Percentiles rank a stretch among this genome's conserved stretches.
Evolutionary conservation across 2,888 invertebrate species (phyloP).

Genomic region (Dorcus parallelipipedus): DNA sequence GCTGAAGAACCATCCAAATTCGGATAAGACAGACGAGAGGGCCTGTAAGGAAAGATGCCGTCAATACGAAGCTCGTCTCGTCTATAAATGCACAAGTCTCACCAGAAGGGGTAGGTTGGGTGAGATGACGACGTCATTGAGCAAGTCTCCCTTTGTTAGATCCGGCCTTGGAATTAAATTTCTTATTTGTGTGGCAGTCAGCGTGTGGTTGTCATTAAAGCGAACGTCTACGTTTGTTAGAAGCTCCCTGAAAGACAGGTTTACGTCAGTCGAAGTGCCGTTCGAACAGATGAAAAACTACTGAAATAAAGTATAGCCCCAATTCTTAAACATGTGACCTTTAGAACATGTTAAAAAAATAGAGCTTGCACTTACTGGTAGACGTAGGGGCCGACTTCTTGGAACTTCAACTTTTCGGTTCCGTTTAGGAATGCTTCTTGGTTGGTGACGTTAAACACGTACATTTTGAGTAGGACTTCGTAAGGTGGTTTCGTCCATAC

Average conservation of each 20-base stretch:
- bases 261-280: not conserved
- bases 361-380: constrained; percentile 63
- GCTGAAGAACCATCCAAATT: constrained; percentile 56
- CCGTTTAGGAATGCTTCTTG: constrained; percentile 63
- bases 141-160: constrained; percentile 63
- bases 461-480: constrained; percentile 63
- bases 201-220: constrained; percentile 62
- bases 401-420: constrained; percentile 61
- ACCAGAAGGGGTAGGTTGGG: constrained; percentile 73
- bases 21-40: constrained; percentile 53
- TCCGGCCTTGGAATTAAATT: constrained; percentile 60
- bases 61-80: not conserved
- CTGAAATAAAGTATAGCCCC: not conserved
- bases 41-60: constrained; percentile 50
- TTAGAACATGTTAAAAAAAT: constrained; percentile 2
- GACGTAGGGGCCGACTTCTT: constrained; percentile 77
- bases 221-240: constrained; percentile 65
- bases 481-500: constrained; percentile 66
- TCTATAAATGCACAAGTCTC: constrained; percentile 42
- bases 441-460: constrained; percentile 81
- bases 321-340: not conserved
- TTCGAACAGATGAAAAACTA: not conserved
- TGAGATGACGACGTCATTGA: constrained; percentile 57
- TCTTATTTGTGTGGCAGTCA: constrained; percentile 63
- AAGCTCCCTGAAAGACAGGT: constrained; percentile 58